phyloP scores from a whole-genome alignment of 53 echinoderm and acorn worm species.

The Holothuria leucospilota region DNA sequence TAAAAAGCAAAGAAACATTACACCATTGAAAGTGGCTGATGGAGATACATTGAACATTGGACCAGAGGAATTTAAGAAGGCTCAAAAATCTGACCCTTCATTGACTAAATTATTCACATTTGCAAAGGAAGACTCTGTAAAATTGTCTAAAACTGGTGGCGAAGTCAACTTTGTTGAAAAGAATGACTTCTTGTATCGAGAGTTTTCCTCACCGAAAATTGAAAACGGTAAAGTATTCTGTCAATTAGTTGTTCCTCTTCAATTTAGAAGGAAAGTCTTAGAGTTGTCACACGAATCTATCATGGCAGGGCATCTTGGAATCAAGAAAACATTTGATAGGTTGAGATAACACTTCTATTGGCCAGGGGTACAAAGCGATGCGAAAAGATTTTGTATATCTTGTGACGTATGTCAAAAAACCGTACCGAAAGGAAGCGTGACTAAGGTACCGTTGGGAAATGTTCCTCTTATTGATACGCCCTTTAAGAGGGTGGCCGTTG shows the following conservation, averaged over 20 bases:
- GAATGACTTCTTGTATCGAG: too few species aligned
- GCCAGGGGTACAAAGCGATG: too few species aligned
- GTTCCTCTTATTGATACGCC: slow-evolving; percentile 24
- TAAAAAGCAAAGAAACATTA: slow-evolving; percentile 27
- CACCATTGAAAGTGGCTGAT: slow-evolving; percentile 47
- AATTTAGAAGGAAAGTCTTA: too few species aligned
- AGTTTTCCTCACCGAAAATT: too few species aligned
- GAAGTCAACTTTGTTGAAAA: slow-evolving; percentile 29
- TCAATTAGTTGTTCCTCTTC: too few species aligned
- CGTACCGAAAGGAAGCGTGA: slow-evolving; percentile 1
- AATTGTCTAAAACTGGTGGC: neutral
- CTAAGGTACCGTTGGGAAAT: neutral
- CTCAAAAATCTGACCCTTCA: slow-evolving; percentile 23
- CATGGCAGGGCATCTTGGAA: too few species aligned
- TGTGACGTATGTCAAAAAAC: neutral
- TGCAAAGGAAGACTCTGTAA: neutral
- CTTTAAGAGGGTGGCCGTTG: slow-evolving; percentile 23
- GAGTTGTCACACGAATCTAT: too few species aligned
- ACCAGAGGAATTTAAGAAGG: neutral
- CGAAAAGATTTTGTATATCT: too few species aligned
- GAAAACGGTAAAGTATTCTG: too few species aligned
- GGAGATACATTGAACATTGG: neutral
- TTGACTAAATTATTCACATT: slow-evolving; percentile 7
- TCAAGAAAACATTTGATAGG: too few species aligned
- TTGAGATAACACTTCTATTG: too few species aligned